These are phyloP conservation scores for Aspidoscelis tigris DNA, from an alignment of 2,113 vertebrate genomes.

Conservation along the genomic window DNA sequence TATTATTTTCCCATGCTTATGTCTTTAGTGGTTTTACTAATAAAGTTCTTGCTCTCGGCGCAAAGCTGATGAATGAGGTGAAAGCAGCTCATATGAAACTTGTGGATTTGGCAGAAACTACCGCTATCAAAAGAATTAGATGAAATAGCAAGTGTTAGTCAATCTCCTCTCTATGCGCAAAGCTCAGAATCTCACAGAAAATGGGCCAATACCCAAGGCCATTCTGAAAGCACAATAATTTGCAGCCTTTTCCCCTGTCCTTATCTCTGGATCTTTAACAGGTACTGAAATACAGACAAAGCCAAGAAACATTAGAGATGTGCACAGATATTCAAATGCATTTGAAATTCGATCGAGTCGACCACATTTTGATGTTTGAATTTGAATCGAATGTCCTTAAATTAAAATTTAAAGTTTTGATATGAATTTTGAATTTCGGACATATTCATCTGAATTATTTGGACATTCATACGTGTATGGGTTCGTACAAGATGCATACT, in stretches of 20 bases:
- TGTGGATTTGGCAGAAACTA: conserved; percentile 20
- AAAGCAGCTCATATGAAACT: neutral
- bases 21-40: neutral
- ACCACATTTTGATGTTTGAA: no score
- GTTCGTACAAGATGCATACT: no score
- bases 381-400: no score
- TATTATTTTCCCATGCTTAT: neutral
- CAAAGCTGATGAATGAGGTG: conserved; percentile 1
- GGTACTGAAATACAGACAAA: neutral
- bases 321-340: no score
- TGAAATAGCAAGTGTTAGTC: neutral
- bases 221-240: neutral
- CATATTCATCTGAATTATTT: no score
- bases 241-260: neutral
- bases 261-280: neutral
- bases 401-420: no score
- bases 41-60: conserved; percentile 1
- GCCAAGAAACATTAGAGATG: neutral
- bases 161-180: neutral
- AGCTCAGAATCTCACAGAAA: no score
- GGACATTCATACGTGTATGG: no score
- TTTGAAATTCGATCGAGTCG: no score
- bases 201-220: no score
- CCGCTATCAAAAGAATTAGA: neutral
- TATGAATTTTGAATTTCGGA: no score